Percentiles rank a stretch among this genome's conserved stretches.
These are phyloP conservation scores for Papilio machaon DNA, from an alignment of 1,140 invertebrate genomes.

Conservation along the genomic window DNA sequence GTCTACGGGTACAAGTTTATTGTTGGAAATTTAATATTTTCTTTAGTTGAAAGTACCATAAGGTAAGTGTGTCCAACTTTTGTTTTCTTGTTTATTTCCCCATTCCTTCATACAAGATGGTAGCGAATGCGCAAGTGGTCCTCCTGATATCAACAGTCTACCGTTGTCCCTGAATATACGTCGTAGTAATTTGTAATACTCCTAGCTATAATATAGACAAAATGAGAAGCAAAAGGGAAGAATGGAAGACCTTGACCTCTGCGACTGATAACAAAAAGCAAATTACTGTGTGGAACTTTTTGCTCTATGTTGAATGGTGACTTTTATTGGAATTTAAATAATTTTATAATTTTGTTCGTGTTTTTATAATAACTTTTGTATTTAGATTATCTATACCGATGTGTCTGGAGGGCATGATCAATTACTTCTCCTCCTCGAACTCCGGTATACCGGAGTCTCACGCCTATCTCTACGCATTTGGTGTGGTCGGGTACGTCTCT, in stretches of 20 bases:
- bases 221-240: too few relatives aligned
- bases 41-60: conserved; percentile 53
- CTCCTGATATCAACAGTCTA: too few relatives aligned
- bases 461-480: conserved; percentile 87
- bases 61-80: conserved; percentile 51
- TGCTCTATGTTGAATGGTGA: not conserved
- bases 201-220: too few relatives aligned
- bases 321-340: not conserved
- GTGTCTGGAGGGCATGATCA: conserved; percentile 86
- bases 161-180: too few relatives aligned
- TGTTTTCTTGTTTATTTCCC: not conserved
- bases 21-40: conserved; percentile 60
- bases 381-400: conserved; percentile 87
- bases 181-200: too few relatives aligned
- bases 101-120: not conserved
- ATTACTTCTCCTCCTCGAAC: conserved; percentile 84
- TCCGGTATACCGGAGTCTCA: conserved; percentile 74
- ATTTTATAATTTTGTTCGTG: not conserved
- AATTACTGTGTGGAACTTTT: too few relatives aligned
- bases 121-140: not conserved
- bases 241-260: too few relatives aligned
- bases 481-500: conserved; percentile 84
- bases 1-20: conserved; percentile 64
- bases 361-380: conserved; percentile 25
- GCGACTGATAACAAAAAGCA: too few relatives aligned